Evolutionary conservation across 1,140 invertebrate species (phyloP).

Genomic region (Drosophila triauraria): DNA sequence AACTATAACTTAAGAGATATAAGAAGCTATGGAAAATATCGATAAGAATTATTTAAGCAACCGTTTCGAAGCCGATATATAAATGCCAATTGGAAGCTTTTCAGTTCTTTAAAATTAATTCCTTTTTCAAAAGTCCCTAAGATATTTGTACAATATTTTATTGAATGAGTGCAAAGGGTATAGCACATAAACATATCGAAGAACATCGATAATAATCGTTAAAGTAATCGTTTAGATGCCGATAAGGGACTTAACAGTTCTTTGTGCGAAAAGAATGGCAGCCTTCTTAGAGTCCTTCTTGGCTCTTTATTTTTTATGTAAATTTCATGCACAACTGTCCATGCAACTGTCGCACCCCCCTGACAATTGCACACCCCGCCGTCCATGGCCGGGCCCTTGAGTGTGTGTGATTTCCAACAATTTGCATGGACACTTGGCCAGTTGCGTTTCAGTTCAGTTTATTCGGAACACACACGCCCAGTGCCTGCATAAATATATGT

Average conservation of each 20-base stretch:
- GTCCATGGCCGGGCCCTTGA: conserved; percentile 1
- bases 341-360: not conserved
- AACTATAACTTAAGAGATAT: too few relatives aligned
- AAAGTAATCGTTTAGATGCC: not conserved
- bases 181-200: too few relatives aligned
- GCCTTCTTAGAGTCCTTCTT: not conserved
- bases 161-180: too few relatives aligned
- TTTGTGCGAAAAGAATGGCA: too few relatives aligned
- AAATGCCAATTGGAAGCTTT: too few relatives aligned
- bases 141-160: too few relatives aligned
- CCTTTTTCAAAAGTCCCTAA: too few relatives aligned
- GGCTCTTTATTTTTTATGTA: conserved; percentile 30
- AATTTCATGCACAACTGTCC: conserved; percentile 38
- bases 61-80: too few relatives aligned
- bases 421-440: conserved; percentile 39
- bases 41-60: too few relatives aligned
- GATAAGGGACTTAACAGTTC: conserved; percentile 2
- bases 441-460: conserved; percentile 28
- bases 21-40: too few relatives aligned
- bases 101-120: too few relatives aligned
- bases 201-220: not conserved
- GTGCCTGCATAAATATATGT: conserved; percentile 34
- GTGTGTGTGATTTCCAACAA: conserved; percentile 27
- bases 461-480: conserved; percentile 19
- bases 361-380: not conserved